Conservation (phyloP, 1,140 invertebrate genomes). For the Conus ventricosus region DNA sequence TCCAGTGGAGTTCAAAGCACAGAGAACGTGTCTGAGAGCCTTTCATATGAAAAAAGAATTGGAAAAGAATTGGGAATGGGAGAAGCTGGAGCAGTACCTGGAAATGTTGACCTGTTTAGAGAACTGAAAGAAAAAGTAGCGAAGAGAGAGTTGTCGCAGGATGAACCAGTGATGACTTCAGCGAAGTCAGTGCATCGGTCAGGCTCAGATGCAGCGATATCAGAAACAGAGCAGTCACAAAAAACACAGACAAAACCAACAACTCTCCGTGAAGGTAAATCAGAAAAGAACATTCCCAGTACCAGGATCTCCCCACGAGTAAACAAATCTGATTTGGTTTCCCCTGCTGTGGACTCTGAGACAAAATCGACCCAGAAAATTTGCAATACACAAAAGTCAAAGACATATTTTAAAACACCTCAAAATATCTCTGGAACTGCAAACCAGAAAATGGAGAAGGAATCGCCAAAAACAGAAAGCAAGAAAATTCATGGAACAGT, state of each 20-base stretch:
- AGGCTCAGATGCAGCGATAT: neutral
- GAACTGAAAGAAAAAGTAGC: slow-evolving; percentile 1
- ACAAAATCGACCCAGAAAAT: neutral
- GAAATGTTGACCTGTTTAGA: neutral
- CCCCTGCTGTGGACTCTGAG: neutral
- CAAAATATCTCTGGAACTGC: neutral
- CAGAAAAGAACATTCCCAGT: neutral
- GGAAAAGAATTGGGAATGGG: neutral
- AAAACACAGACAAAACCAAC: no score
- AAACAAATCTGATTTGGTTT: neutral
- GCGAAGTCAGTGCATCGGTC: neutral
- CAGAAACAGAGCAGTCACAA: neutral
- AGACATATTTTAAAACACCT: neutral
- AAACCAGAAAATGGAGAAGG: no score
- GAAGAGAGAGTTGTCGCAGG: neutral
- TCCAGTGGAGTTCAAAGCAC: neutral
- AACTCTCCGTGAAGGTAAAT: neutral
- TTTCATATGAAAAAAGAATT: neutral
- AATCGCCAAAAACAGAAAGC: no score
- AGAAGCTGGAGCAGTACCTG: neutral
- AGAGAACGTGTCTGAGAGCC: neutral
- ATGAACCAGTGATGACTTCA: neutral
- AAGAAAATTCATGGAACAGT: neutral
- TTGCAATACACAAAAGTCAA: neutral
- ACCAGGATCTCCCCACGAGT: neutral